phyloP scores from a whole-genome alignment of 2,113 vertebrate species.

The Abramis brama region DNA sequence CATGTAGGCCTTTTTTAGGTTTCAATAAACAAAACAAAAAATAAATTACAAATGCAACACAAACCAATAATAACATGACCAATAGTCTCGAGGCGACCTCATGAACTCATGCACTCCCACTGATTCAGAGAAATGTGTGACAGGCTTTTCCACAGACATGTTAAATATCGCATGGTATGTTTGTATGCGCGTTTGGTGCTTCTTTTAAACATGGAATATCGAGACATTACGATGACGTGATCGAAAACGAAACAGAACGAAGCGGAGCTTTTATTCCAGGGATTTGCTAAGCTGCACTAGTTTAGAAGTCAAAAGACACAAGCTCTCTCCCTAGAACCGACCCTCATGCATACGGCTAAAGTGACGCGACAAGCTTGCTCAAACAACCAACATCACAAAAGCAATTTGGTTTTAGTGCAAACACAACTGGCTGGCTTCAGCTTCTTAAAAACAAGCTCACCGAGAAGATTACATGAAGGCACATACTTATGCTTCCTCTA shows the following conservation, averaged over 20 bases:
- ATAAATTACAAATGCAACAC: conserved; percentile 71
- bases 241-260: conserved; percentile 69
- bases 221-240: conserved; percentile 63
- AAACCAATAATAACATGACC: conserved; percentile 73
- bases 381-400: conserved; percentile 82
- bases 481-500: conserved; percentile 85
- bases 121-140: conserved; percentile 67
- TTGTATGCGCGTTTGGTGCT: conserved; percentile 35
- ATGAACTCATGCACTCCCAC: conserved; percentile 74
- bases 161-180: conserved; percentile 66
- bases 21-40: conserved; percentile 63
- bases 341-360: conserved; percentile 85
- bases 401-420: conserved; percentile 85
- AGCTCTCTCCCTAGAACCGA: conserved; percentile 77
- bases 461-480: conserved; percentile 84
- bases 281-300: conserved; percentile 80
- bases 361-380: conserved; percentile 83
- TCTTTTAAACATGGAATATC: conserved; percentile 58
- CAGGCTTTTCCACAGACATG: conserved; percentile 63
- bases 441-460: conserved; percentile 84
- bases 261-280: conserved; percentile 74
- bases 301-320: conserved; percentile 79
- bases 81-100: conserved; percentile 84
- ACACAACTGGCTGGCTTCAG: conserved; percentile 85
- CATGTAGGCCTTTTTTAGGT: conserved; percentile 71